Percentiles rank a stretch among this genome's conserved stretches.
These are phyloP conservation scores for Phylloscopus collybita DNA, from an alignment of 2,797 vertebrate genomes.

Conservation along the genomic window DNA sequence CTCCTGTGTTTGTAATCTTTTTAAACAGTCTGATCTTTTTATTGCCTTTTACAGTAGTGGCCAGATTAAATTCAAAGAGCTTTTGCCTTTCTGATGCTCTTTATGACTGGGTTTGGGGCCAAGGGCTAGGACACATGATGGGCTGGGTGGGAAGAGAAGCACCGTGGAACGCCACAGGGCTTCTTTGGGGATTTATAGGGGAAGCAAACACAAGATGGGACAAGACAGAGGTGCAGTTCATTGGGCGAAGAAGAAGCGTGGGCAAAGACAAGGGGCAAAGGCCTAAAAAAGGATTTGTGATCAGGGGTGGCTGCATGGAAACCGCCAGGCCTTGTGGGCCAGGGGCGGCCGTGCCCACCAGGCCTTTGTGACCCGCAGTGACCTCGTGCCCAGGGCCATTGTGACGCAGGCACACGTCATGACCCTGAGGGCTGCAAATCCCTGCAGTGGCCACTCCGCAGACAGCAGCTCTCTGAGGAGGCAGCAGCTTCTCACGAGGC, in stretches of 20 bases:
- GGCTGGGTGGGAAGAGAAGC: background rate
- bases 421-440: background rate
- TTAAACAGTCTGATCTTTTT: too few species aligned
- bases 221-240: too few species aligned
- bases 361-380: background rate
- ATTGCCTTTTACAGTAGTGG: background rate
- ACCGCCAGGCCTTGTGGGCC: background rate
- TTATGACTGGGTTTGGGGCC: fast-evolving
- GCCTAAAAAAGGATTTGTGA: background rate
- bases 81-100: background rate
- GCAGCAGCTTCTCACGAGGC: background rate
- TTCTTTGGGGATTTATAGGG: too few species aligned
- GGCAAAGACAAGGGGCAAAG: too few species aligned
- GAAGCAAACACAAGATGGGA: too few species aligned
- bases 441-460: background rate
- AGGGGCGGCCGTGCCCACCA: background rate
- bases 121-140: too few species aligned
- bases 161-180: too few species aligned
- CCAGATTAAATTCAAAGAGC: background rate
- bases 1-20: too few species aligned
- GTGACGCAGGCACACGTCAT: fast-evolving
- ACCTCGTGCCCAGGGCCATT: background rate
- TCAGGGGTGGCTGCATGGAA: too few species aligned
- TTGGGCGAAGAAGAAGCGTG: too few species aligned
- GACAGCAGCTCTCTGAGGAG: background rate